phyloP scores from a whole-genome alignment of 1,140 invertebrate genomes.

The Riptortus pedestris region DNA sequence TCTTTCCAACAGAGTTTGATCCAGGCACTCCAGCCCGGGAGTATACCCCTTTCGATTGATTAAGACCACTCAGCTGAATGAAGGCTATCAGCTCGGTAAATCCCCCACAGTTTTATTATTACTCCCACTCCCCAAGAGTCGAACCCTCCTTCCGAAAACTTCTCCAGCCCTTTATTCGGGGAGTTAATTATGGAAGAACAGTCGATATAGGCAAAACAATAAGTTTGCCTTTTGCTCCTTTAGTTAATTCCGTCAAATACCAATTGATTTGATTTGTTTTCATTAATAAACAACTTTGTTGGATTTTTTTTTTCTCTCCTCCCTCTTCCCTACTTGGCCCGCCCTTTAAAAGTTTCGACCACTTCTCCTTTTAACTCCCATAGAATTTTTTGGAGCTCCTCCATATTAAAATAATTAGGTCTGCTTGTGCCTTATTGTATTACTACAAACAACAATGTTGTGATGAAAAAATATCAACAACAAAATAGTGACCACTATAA shows the following conservation, averaged over 20 bases:
- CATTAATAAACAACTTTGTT: neutral
- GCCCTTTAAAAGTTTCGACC: neutral
- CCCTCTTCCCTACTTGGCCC: neutral
- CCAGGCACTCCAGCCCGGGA: neutral
- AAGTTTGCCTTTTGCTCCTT: neutral
- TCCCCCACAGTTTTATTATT: conserved; percentile 2
- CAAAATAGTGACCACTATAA: too few relatives aligned
- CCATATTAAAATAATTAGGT: too few relatives aligned
- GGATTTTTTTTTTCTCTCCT: neutral
- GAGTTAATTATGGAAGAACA: neutral
- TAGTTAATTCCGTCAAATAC: neutral
- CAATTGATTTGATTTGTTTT: neutral
- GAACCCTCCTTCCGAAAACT: neutral
- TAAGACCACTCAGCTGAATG: conserved; percentile 22
- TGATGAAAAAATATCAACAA: too few relatives aligned
- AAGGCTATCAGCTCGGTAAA: conserved; percentile 16
- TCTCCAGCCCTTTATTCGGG: neutral
- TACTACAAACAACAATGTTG: too few relatives aligned
- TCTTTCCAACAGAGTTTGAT: too few relatives aligned
- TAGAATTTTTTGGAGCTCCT: too few relatives aligned
- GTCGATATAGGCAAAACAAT: neutral
- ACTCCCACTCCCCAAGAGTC: neutral
- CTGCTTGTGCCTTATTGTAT: too few relatives aligned
- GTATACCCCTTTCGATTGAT: conserved; percentile 14
- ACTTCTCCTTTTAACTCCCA: neutral